Conservation (phyloP, 2,797 vertebrate genomes). For the Paratrypauchen microcephalus region DNA sequence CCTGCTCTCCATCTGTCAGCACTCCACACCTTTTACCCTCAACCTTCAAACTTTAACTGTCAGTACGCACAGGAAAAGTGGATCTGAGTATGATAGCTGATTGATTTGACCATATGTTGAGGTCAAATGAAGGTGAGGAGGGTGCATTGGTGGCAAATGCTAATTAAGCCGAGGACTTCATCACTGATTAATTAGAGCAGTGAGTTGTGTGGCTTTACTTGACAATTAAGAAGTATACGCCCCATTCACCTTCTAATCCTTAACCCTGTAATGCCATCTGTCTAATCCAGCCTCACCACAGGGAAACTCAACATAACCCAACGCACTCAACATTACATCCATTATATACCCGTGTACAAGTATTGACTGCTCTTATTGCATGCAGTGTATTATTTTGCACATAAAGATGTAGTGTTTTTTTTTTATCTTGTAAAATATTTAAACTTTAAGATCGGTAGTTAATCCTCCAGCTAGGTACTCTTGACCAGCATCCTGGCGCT, state of each 20-base stretch:
- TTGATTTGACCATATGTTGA: conserved; percentile 17
- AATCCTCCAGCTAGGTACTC: too few species aligned
- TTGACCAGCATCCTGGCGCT: too few species aligned
- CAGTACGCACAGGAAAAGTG: conserved; percentile 11
- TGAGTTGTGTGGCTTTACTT: conserved; percentile 11
- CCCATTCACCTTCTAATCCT: conserved; percentile 49
- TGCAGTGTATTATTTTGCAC: background rate
- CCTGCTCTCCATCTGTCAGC: conserved; percentile 58
- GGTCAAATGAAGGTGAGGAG: conserved; percentile 20
- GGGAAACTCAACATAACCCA: conserved; percentile 5
- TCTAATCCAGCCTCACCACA: conserved; percentile 36
- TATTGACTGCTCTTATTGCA: background rate
- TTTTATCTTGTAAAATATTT: background rate
- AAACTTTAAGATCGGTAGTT: too few species aligned
- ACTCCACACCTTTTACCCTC: conserved; percentile 19
- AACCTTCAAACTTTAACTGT: conserved; percentile 1
- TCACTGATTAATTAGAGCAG: conserved; percentile 31
- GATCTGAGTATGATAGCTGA: conserved; percentile 14
- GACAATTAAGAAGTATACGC: conserved; percentile 3
- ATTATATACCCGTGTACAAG: background rate
- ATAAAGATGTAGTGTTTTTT: background rate
- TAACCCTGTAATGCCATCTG: conserved; percentile 53
- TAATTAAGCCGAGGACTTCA: conserved; percentile 7
- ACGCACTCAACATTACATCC: background rate
- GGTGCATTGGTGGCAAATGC: background rate